Conservation (phyloP, 2,797 vertebrate species). For the Triplophysa bombifrons region DNA sequence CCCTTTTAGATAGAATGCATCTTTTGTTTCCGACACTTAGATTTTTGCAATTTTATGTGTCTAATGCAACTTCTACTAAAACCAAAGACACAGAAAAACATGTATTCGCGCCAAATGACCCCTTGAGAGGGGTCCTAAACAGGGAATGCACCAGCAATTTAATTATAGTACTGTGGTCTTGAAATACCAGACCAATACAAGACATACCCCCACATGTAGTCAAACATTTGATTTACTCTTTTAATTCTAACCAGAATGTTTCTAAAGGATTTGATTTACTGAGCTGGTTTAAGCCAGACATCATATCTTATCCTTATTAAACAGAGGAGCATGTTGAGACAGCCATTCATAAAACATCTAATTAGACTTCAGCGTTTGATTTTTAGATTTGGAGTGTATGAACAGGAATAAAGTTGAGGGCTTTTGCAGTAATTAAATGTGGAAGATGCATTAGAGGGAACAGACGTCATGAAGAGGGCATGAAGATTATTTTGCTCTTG, state of each 20-base stretch:
- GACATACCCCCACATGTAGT: conserved; percentile 7
- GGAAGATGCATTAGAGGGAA: conserved; percentile 38
- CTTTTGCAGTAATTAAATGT: conserved; percentile 44
- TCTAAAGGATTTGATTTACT: conserved; percentile 43
- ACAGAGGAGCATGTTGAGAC: conserved; percentile 39
- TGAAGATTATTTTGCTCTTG: conserved; percentile 27
- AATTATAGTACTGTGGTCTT: no score
- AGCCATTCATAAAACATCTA: conserved; percentile 39
- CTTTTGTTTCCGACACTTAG: no score
- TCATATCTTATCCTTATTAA: conserved; percentile 39
- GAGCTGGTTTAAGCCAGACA: conserved; percentile 48
- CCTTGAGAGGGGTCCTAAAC: no score
- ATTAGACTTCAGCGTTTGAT: conserved; percentile 42
- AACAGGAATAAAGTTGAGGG: conserved; percentile 41
- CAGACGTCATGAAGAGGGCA: background rate
- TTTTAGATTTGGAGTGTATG: conserved; percentile 32
- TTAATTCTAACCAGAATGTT: conserved; percentile 34
- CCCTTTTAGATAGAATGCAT: no score
- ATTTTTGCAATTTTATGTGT: no score
- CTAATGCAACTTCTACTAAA: no score
- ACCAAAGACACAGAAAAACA: no score
- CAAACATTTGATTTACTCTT: conserved; percentile 43
- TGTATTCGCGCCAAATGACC: no score
- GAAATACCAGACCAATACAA: background rate
- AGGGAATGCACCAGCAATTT: no score